Evolutionary conservation across 1,140 invertebrate species (phyloP).

Genomic region (Holotrichia oblita): DNA sequence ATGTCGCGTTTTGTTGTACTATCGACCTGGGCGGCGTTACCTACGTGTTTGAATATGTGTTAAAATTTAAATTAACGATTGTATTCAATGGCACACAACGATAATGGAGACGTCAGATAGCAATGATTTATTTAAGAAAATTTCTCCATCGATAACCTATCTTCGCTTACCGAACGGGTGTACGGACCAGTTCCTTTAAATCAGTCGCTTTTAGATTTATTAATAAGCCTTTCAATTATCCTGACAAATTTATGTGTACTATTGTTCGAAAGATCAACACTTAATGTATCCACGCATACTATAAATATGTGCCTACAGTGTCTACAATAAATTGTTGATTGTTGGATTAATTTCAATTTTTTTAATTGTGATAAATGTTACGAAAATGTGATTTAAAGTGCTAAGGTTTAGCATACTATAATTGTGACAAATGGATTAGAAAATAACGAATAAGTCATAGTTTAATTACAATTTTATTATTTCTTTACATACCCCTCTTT

Average conservation of each 20-base stretch:
- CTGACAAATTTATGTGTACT: background rate
- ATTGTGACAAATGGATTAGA: no score
- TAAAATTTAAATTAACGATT: conserved; percentile 40
- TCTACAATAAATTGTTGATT: background rate
- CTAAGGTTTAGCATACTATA: no score
- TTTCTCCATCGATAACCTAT: background rate
- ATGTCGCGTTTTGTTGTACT: background rate
- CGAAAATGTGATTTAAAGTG: no score
- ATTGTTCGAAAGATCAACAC: background rate
- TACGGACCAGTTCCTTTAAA: background rate
- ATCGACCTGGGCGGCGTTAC: conserved; percentile 28
- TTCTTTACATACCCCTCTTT: no score
- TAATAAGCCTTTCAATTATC: conserved; percentile 8
- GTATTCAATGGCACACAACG: conserved; percentile 2
- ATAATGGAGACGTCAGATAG: conserved; percentile 37
- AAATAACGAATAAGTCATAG: no score
- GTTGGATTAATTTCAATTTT: no score
- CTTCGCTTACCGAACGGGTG: conserved; percentile 23
- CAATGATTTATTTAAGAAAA: conserved; percentile 33
- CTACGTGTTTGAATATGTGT: conserved; percentile 35
- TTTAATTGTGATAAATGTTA: no score
- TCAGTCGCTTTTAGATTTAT: background rate
- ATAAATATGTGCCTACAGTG: background rate
- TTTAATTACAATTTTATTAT: no score
- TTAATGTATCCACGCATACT: background rate